Base-by-base conservation (phyloP, 2,888 invertebrate species). In the Tanytarsus gracilentus region DNA sequence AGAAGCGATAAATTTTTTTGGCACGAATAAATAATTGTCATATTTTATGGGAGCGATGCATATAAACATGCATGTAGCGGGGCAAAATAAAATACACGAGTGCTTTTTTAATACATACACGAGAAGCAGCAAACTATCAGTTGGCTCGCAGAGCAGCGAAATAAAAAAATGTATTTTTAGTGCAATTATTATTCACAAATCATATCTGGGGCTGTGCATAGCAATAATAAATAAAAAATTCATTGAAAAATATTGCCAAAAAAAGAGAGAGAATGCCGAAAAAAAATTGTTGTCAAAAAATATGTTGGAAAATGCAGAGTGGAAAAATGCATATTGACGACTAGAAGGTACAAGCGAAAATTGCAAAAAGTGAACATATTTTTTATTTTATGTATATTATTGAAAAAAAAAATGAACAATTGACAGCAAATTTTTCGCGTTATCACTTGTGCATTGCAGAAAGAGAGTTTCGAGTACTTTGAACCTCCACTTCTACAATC, bases 231-330 rank as follows among this genome's bases (percentile, higher is more conserved):
- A 48, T 48, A 36, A 53, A 27, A 33, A 53, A 23, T 23, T 25
- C 36, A 53, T 36, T 36, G 18, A 23, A 36, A 53, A 26, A 55
- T 30, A 25, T 39, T 39, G 55, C 51, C 27, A 25, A 49, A 55
- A 55, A 55, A 40, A 44, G 16, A 44, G 33, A 3, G 23, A 21
- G 8, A 40, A 9, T n/a, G 21, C 55, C 39, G 21, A 11, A 53
- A 55, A 55, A n/a, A 53, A 40, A 55, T 26, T 33, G 55, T 55
- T 55, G 55, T 55, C 55, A 55, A 55, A 55, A 55, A 55, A 55
- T 16, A 30, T 3, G 29, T 18, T 21, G n/a, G 48, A 58, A 53
- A 36, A 26, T 27, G 16, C 14, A 25, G n/a, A 5, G 44, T 33
- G 40, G 56, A 18, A 40, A 56, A 52, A 52, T 33, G 49, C 49